Conservation (phyloP, 2,888 invertebrate species). For the Lapara coniferarum region DNA sequence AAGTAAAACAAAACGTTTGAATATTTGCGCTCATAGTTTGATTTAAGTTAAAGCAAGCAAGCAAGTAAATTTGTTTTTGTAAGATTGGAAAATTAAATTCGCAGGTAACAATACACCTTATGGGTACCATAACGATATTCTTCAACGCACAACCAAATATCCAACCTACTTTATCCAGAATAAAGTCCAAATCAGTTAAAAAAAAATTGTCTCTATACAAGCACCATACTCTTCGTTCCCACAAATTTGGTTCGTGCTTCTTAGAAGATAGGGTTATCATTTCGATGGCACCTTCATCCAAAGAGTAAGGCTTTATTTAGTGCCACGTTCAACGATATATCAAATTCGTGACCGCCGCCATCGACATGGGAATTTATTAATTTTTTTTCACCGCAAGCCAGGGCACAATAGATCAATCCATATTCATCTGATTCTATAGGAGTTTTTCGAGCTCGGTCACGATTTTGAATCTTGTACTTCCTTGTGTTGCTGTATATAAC, state of each 20-base stretch:
- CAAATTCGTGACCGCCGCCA: conserved; percentile 39
- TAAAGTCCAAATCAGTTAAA: background rate
- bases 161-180: background rate
- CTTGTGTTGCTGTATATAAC: background rate
- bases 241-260: background rate
- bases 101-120: conserved; percentile 16
- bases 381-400: conserved; percentile 31
- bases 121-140: conserved; percentile 3
- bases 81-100: background rate
- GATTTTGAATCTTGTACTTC: conserved; percentile 18
- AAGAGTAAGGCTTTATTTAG: conserved; percentile 33
- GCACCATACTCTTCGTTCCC: background rate
- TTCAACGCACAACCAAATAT: background rate
- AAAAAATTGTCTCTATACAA: background rate
- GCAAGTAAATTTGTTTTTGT: background rate
- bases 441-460: conserved; percentile 18
- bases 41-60: too few relatives aligned
- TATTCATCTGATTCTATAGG: conserved; percentile 20
- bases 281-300: background rate
- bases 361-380: conserved; percentile 38
- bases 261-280: background rate
- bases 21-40: too few relatives aligned
- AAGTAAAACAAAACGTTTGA: too few relatives aligned
- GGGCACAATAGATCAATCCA: conserved; percentile 27
- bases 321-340: conserved; percentile 36